phyloP scores from a whole-genome alignment of 2,888 invertebrate genomes.

The Brachypterus glaber region DNA sequence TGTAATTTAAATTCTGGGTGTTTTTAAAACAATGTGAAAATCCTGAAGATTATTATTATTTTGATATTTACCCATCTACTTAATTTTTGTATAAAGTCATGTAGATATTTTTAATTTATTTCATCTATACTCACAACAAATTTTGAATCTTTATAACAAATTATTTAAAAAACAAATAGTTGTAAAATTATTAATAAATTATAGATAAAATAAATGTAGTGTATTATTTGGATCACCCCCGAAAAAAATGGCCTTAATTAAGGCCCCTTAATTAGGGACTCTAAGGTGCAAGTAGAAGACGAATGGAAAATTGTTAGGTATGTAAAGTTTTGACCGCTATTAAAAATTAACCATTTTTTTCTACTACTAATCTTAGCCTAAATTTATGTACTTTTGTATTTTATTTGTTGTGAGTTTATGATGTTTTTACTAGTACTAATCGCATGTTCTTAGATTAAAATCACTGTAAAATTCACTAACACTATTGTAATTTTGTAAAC shows the following conservation, averaged over 20 bases:
- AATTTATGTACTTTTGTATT: constrained; percentile 12
- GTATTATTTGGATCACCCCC: constrained; percentile 18
- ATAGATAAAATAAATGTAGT: constrained; percentile 25
- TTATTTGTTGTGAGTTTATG: constrained; percentile 40
- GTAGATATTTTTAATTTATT: constrained; percentile 42
- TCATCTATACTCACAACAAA: constrained; percentile 44
- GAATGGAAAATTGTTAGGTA: constrained; percentile 21
- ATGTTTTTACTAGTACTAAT: constrained; percentile 26
- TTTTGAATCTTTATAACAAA: constrained; percentile 34
- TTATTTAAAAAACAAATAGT: constrained; percentile 27
- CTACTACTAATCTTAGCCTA: constrained; percentile 26
- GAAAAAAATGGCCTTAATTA: constrained; percentile 8
- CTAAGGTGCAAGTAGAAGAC: constrained; percentile 2
- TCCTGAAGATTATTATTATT: too few species aligned
- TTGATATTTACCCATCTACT: too few species aligned
- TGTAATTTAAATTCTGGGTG: too few species aligned
- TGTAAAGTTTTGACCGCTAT: constrained; percentile 24
- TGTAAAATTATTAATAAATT: constrained; percentile 36
- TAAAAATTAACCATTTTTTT: constrained; percentile 19
- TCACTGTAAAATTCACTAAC: too few species aligned
- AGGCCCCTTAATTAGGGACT: too few species aligned
- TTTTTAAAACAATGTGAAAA: too few species aligned
- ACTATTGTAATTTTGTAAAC: too few species aligned
- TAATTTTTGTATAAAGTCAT: constrained; percentile 41
- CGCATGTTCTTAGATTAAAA: too few species aligned